Evolutionary conservation across 2,888 invertebrate genomes (phyloP).

Genomic region (Anaspis maculata): DNA sequence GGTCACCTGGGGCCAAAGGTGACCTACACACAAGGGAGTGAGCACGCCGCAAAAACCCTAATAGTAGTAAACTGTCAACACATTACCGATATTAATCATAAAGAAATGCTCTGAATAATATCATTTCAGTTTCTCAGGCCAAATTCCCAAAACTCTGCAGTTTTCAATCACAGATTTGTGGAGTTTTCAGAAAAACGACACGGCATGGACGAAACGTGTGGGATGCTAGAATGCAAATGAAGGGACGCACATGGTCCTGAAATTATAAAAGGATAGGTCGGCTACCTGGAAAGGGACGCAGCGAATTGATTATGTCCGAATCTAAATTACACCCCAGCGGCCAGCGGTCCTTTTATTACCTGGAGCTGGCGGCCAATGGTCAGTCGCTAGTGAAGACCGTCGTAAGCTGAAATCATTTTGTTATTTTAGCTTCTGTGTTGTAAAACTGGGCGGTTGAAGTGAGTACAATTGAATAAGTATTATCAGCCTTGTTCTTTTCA

Average conservation of each 20-base stretch:
- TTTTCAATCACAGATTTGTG: too few species aligned
- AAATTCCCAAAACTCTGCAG: conserved; percentile 3
- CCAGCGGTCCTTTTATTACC: too few species aligned
- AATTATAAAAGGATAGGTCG: conserved; percentile 24
- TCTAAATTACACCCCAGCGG: too few species aligned
- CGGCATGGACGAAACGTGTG: conserved; percentile 9
- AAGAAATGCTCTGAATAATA: conserved; percentile 11
- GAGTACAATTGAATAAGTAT: too few species aligned
- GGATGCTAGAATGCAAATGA: conserved; percentile 6
- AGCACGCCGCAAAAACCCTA: conserved; percentile 43
- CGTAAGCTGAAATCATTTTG: too few species aligned
- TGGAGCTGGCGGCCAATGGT: too few species aligned
- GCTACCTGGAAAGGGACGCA: conserved; percentile 35
- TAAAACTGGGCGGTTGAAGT: too few species aligned
- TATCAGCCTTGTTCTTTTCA: too few species aligned
- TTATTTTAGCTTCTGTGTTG: too few species aligned
- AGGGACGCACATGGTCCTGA: conserved; percentile 7
- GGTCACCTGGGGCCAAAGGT: conserved; percentile 36
- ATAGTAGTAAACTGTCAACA: conserved; percentile 44
- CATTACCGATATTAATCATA: conserved; percentile 44
- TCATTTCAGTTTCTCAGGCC: not conserved
- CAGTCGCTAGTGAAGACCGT: too few species aligned
- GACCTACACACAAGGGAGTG: conserved; percentile 39
- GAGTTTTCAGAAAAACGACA: conserved; percentile 5
- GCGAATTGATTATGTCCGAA: conserved; percentile 11